These are phyloP conservation scores for Sturnus vulgaris DNA, from an alignment of 2,113 vertebrate genomes.

Conservation along the genomic window DNA sequence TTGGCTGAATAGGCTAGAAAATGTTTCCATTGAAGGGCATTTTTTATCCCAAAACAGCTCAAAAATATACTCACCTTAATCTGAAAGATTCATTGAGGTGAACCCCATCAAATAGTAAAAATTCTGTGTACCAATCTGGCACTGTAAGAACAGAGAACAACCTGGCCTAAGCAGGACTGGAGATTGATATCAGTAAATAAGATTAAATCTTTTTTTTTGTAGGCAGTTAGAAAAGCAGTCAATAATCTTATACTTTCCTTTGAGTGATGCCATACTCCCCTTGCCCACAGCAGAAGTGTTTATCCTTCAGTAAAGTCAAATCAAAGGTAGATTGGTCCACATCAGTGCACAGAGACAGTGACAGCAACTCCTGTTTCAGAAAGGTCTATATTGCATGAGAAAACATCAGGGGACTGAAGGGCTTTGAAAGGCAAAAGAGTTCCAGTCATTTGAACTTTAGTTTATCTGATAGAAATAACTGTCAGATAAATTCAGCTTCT, in stretches of 20 bases:
- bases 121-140: background rate
- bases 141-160: background rate
- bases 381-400: background rate
- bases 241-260: background rate
- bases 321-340: conserved; percentile 14
- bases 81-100: background rate
- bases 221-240: background rate
- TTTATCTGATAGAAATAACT: conserved; percentile 70
- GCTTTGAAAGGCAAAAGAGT: conserved; percentile 64
- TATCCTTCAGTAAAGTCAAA: conserved; percentile 26
- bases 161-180: background rate
- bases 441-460: conserved; percentile 63
- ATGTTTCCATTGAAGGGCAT: background rate
- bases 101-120: background rate
- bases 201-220: background rate
- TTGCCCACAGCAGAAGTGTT: conserved; percentile 10
- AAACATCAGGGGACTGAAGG: background rate
- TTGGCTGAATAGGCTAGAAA: background rate
- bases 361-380: background rate
- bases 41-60: conserved; percentile 9
- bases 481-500: conserved; percentile 60
- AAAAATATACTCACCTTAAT: background rate
- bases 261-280: background rate
- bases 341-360: conserved; percentile 38
- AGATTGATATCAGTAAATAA: background rate